Evolutionary conservation across 2,888 invertebrate genomes (phyloP).

Genomic region (Rotaria macrura): DNA sequence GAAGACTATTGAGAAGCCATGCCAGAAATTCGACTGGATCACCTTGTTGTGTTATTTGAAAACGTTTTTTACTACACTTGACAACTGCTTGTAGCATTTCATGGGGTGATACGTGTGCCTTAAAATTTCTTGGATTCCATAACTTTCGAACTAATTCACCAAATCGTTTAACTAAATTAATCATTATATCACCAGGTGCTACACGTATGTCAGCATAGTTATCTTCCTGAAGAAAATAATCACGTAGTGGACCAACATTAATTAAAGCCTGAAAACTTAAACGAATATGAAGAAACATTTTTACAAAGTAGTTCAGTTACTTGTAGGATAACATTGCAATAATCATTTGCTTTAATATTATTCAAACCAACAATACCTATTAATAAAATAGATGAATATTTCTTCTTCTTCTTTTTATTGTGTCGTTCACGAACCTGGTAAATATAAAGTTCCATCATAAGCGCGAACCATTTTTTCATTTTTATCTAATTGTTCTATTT

Average conservation of each 20-base stretch:
- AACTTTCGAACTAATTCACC: conserved; percentile 89
- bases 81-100: conserved; percentile 99
- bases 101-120: conserved; percentile 97
- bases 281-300: too few relatives aligned
- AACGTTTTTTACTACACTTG: conserved; percentile 84
- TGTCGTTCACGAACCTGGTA: conserved; percentile 58
- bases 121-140: conserved; percentile 97
- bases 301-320: not conserved
- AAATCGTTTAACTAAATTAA: conserved; percentile 56
- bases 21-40: conserved; percentile 94
- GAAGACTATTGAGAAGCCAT: conserved; percentile 92
- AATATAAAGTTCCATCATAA: conserved; percentile 86
- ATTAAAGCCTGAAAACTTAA: conserved; percentile 66
- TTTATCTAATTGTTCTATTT: conserved; percentile 69
- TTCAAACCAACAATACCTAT: conserved; percentile 79
- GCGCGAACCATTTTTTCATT: conserved; percentile 78
- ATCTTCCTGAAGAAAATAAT: conserved; percentile 84
- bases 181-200: conserved; percentile 27
- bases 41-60: conserved; percentile 94
- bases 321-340: conserved; percentile 93
- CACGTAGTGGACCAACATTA: conserved; percentile 81
- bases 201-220: conserved; percentile 59
- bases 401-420: not conserved
- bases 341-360: conserved; percentile 99
- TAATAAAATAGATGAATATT: not conserved